Evolutionary conservation across 2,888 invertebrate genomes (phyloP), one percentile per base, ranked within the genome.

Genomic region (Pimpla rufipes): DNA sequence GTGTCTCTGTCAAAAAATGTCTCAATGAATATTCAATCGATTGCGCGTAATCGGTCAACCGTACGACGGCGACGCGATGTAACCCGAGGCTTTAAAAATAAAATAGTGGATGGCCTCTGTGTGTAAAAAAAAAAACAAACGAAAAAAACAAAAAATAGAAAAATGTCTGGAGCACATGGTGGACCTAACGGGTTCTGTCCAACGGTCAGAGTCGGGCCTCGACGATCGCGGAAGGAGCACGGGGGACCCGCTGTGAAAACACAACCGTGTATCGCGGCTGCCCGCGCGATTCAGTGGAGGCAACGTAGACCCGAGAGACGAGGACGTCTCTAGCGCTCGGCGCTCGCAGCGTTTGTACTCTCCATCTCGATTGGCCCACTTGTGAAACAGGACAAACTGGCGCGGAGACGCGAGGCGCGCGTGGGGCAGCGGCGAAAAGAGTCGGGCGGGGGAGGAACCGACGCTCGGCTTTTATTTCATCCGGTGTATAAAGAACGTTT

Each of bases 361-460:
- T 93, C 93, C 89, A 92, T 93, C 92, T 93, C 93, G 90, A 91
- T 93, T 90, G 93, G 90, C 92, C 93, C 90, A 93, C 91, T 93
- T 93, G 91, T 88, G 89, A 93, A 93, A 92, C 91, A 92, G 93
- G 91, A 92, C 93, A 92, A 92, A 91, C 92, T 89, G 89, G 83
- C 81, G 77, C 64, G 45, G 40, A 42, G 62, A 59, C 57, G 73
- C 11, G 21, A 37, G 55, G 59, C 57, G 29, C 3, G 29, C 3
- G 29, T n/a, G 29, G 29, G 29, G 29, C 5, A 5, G 29, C 5
- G 5, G 29, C 29, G 29, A 29, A 29, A 29, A 55, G 45, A 18
- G 8, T 59, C 10, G 5, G 52, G 62, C 37, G 86, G 86, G 85
- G 85, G 85, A 85, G 85, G 88, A 89, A 88, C n/a, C 29, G 10